Evolutionary conservation across 2,113 vertebrate species (phyloP).

Genomic region (Ciconia maguari): DNA sequence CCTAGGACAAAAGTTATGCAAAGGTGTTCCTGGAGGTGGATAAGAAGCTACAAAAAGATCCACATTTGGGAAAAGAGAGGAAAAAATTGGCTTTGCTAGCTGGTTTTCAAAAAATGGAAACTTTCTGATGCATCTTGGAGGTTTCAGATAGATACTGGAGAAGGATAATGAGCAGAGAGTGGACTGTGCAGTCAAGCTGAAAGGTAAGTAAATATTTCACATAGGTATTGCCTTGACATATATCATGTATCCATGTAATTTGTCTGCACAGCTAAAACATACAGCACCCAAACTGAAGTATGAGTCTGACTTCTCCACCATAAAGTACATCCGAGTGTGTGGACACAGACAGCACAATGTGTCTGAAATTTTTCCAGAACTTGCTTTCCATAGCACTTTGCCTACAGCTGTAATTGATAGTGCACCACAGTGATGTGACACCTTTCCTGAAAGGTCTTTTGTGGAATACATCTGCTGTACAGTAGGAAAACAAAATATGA

Average conservation of each 20-base stretch:
- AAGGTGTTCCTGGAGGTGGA: neutral
- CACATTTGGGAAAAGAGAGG: neutral
- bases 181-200: neutral
- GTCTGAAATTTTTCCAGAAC: constrained; percentile 36
- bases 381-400: constrained; percentile 27
- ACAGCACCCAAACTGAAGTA: neutral
- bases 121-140: neutral
- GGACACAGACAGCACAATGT: neutral
- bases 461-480: constrained; percentile 64
- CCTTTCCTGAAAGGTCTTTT: constrained; percentile 61
- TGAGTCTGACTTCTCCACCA: neutral
- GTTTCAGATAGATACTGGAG: neutral
- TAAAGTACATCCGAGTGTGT: neutral
- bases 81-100: neutral
- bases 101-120: neutral
- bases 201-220: neutral
- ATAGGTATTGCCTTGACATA: neutral
- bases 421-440: neutral
- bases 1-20: neutral
- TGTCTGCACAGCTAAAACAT: neutral
- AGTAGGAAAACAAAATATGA: constrained; percentile 57
- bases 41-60: neutral
- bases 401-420: constrained; percentile 45
- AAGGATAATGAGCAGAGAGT: neutral
- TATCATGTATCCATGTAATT: neutral